Base-by-base conservation (phyloP, 1,140 invertebrate species). In the Limonius californicus region DNA sequence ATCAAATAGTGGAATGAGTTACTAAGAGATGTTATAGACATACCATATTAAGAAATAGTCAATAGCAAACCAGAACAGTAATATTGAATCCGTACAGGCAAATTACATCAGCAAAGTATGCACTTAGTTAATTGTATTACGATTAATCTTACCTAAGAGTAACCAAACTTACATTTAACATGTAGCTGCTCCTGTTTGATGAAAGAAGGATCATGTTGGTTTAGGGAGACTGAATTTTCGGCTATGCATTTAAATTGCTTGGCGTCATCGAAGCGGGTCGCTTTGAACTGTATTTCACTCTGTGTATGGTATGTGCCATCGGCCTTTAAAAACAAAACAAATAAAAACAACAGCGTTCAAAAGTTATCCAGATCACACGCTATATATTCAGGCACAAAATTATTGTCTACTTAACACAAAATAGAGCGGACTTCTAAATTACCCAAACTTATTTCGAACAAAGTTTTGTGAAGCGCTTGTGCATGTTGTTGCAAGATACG, bases 221-320 rank as follows among this genome's bases (percentile, higher is more conserved):
- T 30, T 23, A 82, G 78, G 73, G 88, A 89, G 12, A 95, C 91
- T 45, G 85, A 80, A 77, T 96, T 96, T 66, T 87, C 83, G 0
- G 88, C 90, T 72, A 88, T 84, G 73, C 93, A 96, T 35, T 85
- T 83, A 65, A 95, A 88, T 45, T 82, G 84, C 63, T 85, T 80
- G 21, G 87, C 87, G 75, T 96, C 92, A 75, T 94, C 92, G 72
- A 85, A 91, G 20, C 90, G 83, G 1, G 86, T 86, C 1, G 91
- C 90, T 45, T 84, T 85, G 76, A 95, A 93, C 6, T 84, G 84
- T 30, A 94, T 76, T 65, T 85, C 83, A 61, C 90, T 92, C 72
- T 82, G 83, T 0, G 90, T 94, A 62, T 87, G 85, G 76, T 82
- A 90, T 3, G 91, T 93, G 43, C 87, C 85, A 73, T 93, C 90